Percentiles rank a stretch among this genome's conserved stretches.
phyloP scores from a whole-genome alignment of 2,888 invertebrate species.

The Clitarchus hookeri region DNA sequence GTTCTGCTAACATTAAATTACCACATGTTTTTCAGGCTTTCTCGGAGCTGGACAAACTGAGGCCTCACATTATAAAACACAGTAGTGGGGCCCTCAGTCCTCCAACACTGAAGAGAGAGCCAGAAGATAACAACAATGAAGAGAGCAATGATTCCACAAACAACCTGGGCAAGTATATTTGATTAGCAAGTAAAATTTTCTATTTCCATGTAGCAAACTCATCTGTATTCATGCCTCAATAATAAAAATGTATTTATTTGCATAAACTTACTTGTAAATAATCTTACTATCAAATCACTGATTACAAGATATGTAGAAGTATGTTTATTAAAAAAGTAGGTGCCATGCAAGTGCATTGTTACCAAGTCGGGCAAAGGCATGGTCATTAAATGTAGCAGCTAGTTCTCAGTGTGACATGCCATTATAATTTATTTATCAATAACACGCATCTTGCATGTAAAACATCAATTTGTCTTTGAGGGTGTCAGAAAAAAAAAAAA shows the following conservation, averaged over 20 bases:
- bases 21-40: slow-evolving; percentile 60
- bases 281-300: no score
- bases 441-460: no score
- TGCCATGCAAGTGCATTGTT: no score
- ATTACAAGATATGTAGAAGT: no score
- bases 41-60: slow-evolving; percentile 70
- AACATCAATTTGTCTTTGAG: no score
- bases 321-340: no score
- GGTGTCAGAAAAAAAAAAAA: no score
- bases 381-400: neutral
- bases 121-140: slow-evolving; percentile 50
- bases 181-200: neutral
- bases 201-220: no score
- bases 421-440: neutral
- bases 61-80: slow-evolving; percentile 73
- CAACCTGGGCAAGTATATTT: slow-evolving; percentile 16
- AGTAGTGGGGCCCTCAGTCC: slow-evolving; percentile 62
- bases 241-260: no score
- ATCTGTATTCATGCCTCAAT: no score
- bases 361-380: no score
- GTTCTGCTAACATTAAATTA: neutral
- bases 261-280: no score
- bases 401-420: neutral
- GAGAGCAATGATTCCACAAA: slow-evolving; percentile 44
- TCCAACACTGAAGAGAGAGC: slow-evolving; percentile 43